Conservation (phyloP, 1,140 invertebrate species). For the Drosophila navojoa region DNA sequence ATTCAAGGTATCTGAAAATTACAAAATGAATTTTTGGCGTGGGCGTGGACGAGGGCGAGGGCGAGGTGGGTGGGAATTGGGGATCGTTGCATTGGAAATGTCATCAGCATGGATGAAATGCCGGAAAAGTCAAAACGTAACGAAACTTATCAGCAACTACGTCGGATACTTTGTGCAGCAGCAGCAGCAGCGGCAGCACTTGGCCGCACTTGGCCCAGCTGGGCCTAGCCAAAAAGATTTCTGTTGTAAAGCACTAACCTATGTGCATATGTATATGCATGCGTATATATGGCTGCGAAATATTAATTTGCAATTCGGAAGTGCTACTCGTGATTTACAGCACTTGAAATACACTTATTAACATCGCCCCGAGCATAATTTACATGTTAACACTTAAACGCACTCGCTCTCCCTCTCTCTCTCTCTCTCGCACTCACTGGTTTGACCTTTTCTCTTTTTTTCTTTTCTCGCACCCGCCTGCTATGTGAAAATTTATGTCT, state of each 20-base stretch:
- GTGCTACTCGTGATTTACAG: constrained; percentile 65
- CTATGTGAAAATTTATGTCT: constrained; percentile 72
- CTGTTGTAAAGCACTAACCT: constrained; percentile 51
- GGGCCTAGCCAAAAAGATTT: constrained; percentile 1
- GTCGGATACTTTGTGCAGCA: constrained; percentile 65
- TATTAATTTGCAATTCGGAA: constrained; percentile 67
- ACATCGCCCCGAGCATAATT: constrained; percentile 77
- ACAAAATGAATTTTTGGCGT: constrained; percentile 75
- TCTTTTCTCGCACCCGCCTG: constrained; percentile 2
- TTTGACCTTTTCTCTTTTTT: constrained; percentile 18
- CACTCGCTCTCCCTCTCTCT: constrained; percentile 57
- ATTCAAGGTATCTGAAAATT: constrained; percentile 70
- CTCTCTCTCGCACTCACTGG: constrained; percentile 24
- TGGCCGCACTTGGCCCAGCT: neutral
- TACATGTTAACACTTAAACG: constrained; percentile 83
- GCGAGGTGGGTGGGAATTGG: neutral
- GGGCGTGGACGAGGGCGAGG: neutral
- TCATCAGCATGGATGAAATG: constrained; percentile 80
- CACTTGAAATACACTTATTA: constrained; percentile 72
- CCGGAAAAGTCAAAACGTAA: constrained; percentile 78
- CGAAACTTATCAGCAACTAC: constrained; percentile 81
- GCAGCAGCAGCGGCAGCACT: constrained; percentile 14
- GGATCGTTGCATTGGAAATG: constrained; percentile 68
- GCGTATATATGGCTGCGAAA: constrained; percentile 32
- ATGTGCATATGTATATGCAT: neutral